phyloP scores from a whole-genome alignment of 2,797 vertebrate species.

The Pyrocephalus nanus region DNA sequence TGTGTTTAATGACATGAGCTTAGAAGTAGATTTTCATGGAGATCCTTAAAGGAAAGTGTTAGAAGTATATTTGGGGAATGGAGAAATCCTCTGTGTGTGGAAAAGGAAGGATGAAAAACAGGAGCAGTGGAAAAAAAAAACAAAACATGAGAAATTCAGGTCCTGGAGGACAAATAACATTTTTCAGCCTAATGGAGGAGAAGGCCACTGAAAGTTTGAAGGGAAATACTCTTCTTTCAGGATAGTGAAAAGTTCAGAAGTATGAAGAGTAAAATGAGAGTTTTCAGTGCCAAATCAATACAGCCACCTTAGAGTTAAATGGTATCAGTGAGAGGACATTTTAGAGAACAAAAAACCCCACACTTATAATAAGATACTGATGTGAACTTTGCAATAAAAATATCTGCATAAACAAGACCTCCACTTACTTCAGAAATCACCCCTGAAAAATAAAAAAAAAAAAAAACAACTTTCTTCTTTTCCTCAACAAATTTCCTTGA shows the following conservation, averaged over 20 bases:
- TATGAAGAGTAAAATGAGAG: not conserved
- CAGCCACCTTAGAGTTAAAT: not conserved
- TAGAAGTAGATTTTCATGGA: not conserved
- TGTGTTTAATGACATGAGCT: not conserved
- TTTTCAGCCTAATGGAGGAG: not conserved
- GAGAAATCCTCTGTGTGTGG: not conserved
- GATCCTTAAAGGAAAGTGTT: not conserved
- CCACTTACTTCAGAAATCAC: not conserved
- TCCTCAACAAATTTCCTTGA: not conserved
- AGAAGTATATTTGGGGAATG: not conserved
- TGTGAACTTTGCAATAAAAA: not conserved
- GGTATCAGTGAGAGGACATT: not conserved
- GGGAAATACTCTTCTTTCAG: not conserved
- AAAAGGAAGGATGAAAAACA: not conserved
- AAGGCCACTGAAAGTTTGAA: not conserved
- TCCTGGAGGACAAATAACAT: not conserved
- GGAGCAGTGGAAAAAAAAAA: not conserved
- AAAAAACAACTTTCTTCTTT: not conserved
- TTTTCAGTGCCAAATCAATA: constrained; percentile 40
- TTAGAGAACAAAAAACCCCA: not conserved
- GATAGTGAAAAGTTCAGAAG: not conserved
- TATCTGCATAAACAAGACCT: not conserved
- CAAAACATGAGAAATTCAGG: not conserved
- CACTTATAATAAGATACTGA: not conserved
- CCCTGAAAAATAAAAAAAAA: not conserved